phyloP scores from a whole-genome alignment of 2,888 invertebrate genomes.

The Perdita meconis region DNA sequence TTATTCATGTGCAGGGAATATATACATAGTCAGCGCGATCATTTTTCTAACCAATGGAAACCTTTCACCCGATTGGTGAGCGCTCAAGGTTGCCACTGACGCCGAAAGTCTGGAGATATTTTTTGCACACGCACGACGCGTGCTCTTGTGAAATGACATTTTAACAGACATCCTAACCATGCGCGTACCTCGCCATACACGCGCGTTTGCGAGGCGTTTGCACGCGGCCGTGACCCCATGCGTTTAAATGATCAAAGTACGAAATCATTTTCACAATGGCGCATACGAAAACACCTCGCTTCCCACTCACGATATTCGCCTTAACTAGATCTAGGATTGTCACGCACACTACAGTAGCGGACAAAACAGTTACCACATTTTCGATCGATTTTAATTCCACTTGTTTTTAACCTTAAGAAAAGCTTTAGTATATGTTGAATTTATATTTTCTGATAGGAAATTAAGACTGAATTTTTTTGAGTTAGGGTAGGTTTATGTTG shows the following conservation, averaged over 20 bases:
- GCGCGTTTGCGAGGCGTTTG: too few relatives aligned
- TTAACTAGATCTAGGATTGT: not conserved
- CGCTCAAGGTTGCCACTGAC: slow-evolving; percentile 63
- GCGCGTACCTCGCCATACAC: slow-evolving; percentile 24
- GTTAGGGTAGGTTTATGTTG: too few relatives aligned
- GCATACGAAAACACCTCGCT: not conserved
- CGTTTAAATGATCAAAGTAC: slow-evolving; percentile 28
- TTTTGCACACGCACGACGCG: slow-evolving; percentile 61
- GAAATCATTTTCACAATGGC: slow-evolving; percentile 8
- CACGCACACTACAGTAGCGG: too few relatives aligned
- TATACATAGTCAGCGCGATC: slow-evolving; percentile 1
- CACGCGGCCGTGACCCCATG: slow-evolving; percentile 58
- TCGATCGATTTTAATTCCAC: too few relatives aligned
- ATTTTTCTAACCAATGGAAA: slow-evolving; percentile 54
- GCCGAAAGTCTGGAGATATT: slow-evolving; percentile 66
- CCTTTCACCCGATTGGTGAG: slow-evolving; percentile 64
- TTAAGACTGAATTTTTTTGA: too few relatives aligned
- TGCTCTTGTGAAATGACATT: slow-evolving; percentile 66
- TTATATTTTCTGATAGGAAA: too few relatives aligned
- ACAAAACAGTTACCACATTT: too few relatives aligned
- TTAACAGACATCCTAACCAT: slow-evolving; percentile 41
- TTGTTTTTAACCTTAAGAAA: too few relatives aligned
- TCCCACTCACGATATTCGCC: not conserved
- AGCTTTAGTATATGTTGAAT: too few relatives aligned
- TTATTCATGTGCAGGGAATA: slow-evolving; percentile 9